Evolutionary conservation across 2,113 vertebrate genomes (phyloP).

Genomic region (Myanophis thanlyinensis): DNA sequence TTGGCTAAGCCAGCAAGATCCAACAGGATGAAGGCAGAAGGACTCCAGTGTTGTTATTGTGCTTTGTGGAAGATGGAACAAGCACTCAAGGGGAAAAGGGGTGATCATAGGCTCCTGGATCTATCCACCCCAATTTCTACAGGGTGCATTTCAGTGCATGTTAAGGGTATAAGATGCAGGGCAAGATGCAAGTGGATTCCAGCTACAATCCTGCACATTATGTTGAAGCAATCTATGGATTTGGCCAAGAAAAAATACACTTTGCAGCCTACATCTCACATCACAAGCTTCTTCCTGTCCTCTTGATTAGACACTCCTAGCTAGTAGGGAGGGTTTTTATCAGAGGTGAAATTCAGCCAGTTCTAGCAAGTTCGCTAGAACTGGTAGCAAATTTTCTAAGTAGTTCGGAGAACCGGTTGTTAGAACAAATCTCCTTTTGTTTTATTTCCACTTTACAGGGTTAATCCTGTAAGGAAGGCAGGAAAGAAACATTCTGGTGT

Average conservation of each 20-base stretch:
- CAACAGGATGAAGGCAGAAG: not conserved
- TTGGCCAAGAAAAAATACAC: not conserved
- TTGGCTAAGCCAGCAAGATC: not conserved
- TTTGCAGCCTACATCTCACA: not conserved
- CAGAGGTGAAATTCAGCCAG: no score
- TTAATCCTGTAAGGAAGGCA: no score
- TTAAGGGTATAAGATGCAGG: not conserved
- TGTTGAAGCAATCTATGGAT: not conserved
- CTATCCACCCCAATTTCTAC: not conserved
- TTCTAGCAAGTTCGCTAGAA: no score
- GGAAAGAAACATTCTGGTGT: no score
- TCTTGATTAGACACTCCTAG: not conserved
- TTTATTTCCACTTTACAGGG: no score
- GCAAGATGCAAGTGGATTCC: not conserved
- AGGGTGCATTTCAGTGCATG: not conserved
- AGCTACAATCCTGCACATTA: not conserved
- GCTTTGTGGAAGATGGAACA: not conserved
- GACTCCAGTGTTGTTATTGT: no score
- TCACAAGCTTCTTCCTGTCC: not conserved
- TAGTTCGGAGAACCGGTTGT: no score
- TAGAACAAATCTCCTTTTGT: no score
- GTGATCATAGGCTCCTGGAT: not conserved
- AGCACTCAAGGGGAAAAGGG: not conserved
- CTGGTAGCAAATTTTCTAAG: no score
- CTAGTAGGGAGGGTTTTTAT: not conserved